Percentiles rank a stretch among this genome's conserved stretches.
Evolutionary conservation across 2,797 vertebrate species (phyloP).

Genomic region (Otus scops): DNA sequence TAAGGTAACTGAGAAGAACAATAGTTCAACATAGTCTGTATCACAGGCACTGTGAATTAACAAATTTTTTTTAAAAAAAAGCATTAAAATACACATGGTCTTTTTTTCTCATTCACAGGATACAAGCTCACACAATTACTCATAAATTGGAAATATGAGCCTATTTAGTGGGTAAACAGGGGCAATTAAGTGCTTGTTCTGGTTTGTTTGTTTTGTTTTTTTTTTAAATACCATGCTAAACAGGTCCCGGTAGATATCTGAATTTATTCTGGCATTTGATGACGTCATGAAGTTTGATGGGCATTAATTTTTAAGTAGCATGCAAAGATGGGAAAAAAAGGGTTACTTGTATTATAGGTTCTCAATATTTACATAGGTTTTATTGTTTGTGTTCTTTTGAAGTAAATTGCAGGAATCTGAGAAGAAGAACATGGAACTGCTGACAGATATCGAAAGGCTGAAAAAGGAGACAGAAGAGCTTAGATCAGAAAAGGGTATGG

Average conservation of each 20-base stretch:
- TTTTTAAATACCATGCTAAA: neutral
- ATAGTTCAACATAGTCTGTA: neutral
- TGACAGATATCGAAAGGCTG: constrained; percentile 90
- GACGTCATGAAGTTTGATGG: neutral
- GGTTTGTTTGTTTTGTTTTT: neutral
- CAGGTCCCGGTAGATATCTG: neutral
- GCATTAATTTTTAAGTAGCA: neutral
- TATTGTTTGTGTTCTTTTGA: constrained; percentile 45
- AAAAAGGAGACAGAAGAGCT: constrained; percentile 95
- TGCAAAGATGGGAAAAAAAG: neutral
- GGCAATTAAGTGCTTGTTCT: neutral
- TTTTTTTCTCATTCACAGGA: neutral
- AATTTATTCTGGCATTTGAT: constrained; percentile 7
- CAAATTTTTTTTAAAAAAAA: neutral
- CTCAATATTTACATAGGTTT: neutral
- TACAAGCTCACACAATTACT: neutral
- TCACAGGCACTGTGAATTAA: neutral
- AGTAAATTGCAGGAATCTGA: constrained; percentile 97
- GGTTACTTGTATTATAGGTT: neutral
- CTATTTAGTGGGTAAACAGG: neutral
- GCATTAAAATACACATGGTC: neutral
- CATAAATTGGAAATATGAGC: neutral
- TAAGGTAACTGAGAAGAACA: neutral
- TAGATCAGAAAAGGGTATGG: constrained; percentile 90
- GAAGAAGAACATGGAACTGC: constrained; percentile 89